Evolutionary conservation across 2,797 vertebrate species (phyloP).

Genomic region (Tachyglossus aculeatus): DNA sequence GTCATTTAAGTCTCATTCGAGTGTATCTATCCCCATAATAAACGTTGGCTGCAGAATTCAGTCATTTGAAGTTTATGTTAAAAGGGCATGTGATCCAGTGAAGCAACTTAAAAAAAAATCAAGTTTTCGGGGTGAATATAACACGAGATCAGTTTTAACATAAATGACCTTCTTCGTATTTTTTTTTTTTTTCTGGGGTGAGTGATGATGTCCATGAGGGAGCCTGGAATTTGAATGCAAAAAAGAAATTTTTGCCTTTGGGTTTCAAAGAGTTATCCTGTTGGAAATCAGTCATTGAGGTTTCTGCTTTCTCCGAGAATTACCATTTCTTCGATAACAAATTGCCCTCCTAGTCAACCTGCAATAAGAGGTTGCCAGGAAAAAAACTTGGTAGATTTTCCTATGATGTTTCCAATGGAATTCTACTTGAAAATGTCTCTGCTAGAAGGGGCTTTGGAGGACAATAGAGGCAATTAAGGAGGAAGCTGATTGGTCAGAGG

Average conservation of each 20-base stretch:
- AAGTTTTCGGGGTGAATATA: background rate
- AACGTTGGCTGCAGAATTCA: slow-evolving; percentile 20
- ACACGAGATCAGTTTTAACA: background rate
- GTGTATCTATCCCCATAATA: slow-evolving; percentile 21
- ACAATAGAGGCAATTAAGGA: too few relatives aligned
- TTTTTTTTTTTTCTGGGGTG: background rate
- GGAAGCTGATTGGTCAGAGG: too few relatives aligned
- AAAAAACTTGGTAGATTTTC: background rate
- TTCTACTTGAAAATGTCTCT: background rate
- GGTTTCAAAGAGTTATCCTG: background rate
- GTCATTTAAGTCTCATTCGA: slow-evolving; percentile 9
- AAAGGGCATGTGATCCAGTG: slow-evolving; percentile 10
- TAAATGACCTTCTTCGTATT: background rate
- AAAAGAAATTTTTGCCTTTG: background rate
- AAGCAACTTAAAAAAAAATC: background rate
- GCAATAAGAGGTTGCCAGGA: background rate
- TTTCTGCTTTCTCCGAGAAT: background rate
- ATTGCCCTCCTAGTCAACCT: too few relatives aligned
- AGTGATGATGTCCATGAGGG: background rate
- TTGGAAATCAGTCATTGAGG: background rate
- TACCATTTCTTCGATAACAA: background rate
- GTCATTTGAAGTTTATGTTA: slow-evolving; percentile 24
- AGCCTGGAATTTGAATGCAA: background rate
- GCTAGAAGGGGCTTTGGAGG: background rate
- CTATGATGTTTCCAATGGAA: background rate